phyloP scores from a whole-genome alignment of 1,140 invertebrate genomes.

The Triops longicaudatus region DNA sequence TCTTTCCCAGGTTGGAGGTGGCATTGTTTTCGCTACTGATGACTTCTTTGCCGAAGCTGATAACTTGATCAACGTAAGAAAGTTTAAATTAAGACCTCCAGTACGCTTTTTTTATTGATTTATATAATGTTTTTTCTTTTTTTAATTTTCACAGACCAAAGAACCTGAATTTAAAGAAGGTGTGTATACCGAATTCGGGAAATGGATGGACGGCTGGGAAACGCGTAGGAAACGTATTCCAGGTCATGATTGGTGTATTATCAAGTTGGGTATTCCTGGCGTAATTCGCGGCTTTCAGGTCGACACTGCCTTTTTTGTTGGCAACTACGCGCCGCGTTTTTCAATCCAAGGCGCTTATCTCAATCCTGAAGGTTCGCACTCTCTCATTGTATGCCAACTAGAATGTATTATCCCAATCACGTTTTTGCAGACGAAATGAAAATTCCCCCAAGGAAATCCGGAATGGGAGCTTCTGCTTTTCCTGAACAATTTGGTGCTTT shows the following conservation, averaged over 20 bases:
- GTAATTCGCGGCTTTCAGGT: constrained; percentile 50
- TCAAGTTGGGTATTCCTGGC: constrained; percentile 47
- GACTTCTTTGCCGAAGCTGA: constrained; percentile 60
- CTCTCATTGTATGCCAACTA: background rate
- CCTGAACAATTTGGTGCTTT: constrained; percentile 43
- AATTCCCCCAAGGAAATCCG: constrained; percentile 42
- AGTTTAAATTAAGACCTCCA: constrained; percentile 30
- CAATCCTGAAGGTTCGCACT: constrained; percentile 41
- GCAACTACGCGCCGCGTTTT: constrained; percentile 54
- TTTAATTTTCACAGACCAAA: constrained; percentile 37
- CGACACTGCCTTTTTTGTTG: constrained; percentile 58
- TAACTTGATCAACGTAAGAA: constrained; percentile 48
- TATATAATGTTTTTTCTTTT: no score
- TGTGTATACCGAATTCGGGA: constrained; percentile 54
- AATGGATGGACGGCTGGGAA: constrained; percentile 66
- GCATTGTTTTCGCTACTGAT: constrained; percentile 55
- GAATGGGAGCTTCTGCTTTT: constrained; percentile 46
- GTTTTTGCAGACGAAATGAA: constrained; percentile 43
- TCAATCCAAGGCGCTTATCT: constrained; percentile 54
- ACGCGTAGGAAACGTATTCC: constrained; percentile 45
- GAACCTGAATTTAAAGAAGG: constrained; percentile 50
- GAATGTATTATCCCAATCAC: background rate
- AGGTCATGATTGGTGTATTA: constrained; percentile 57
- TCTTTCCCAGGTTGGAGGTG: constrained; percentile 45
- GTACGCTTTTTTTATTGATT: background rate